Conservation (phyloP, 2,888 invertebrate species). For the Lumbricus terrestris region DNA sequence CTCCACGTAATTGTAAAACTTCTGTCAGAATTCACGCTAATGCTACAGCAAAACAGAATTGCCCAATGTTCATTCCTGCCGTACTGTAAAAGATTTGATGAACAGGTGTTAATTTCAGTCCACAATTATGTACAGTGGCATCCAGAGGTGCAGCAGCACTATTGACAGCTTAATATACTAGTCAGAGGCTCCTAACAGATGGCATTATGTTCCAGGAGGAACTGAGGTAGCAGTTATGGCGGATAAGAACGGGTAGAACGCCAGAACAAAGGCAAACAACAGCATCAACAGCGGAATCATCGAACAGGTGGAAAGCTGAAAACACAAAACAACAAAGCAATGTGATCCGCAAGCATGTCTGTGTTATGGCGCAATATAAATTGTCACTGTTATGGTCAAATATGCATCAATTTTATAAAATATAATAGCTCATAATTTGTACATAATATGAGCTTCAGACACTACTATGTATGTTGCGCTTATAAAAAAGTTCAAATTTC, state of each 20-base stretch:
- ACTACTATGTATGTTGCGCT: too few species aligned
- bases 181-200: background rate
- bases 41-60: background rate
- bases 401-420: background rate
- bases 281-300: slow-evolving; percentile 60
- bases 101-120: slow-evolving; percentile 3
- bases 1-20: background rate
- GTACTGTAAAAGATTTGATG: slow-evolving; percentile 8
- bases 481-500: too few species aligned
- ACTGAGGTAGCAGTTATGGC: slow-evolving; percentile 54
- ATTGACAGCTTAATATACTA: background rate
- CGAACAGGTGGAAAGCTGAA: slow-evolving; percentile 58
- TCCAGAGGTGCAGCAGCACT: background rate
- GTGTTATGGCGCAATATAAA: too few species aligned
- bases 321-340: background rate
- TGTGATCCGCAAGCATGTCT: too few species aligned
- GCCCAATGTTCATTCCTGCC: background rate
- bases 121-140: background rate
- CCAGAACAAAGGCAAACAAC: slow-evolving; percentile 59
- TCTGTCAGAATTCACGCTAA: background rate
- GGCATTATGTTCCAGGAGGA: slow-evolving; percentile 18
- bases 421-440: background rate
- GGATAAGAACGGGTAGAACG: slow-evolving; percentile 58
- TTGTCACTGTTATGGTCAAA: too few species aligned
- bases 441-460: background rate